Conservation (phyloP, 1,140 invertebrate genomes). For the Drosophila insularis region DNA sequence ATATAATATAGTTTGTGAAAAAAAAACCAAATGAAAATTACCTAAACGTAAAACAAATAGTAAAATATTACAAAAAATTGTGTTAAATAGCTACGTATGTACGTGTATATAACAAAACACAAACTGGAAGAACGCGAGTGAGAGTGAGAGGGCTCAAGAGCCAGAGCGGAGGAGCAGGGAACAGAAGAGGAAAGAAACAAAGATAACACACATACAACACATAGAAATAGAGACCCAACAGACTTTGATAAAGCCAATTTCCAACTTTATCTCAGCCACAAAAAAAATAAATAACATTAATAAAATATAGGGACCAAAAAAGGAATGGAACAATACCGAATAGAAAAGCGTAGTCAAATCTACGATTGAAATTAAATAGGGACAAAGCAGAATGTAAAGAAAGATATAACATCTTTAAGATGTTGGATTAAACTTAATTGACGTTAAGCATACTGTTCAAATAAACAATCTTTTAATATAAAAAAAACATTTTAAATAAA, state of each 20-base stretch:
- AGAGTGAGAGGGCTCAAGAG: not conserved
- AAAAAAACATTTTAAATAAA: too few species aligned
- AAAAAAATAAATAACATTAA: slow-evolving; percentile 14
- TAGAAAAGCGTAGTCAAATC: not conserved
- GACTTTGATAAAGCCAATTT: slow-evolving; percentile 41
- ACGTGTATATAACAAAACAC: slow-evolving; percentile 1
- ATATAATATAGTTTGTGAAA: slow-evolving; percentile 32
- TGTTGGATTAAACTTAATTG: too few species aligned
- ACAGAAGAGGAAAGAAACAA: slow-evolving; percentile 17
- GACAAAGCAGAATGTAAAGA: not conserved
- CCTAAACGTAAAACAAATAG: slow-evolving; percentile 16
- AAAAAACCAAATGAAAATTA: not conserved
- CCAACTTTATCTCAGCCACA: slow-evolving; percentile 39
- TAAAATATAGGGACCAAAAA: slow-evolving; percentile 5
- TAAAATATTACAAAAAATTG: not conserved
- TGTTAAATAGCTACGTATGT: slow-evolving; percentile 3
- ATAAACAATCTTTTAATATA: not conserved
- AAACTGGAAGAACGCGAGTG: not conserved
- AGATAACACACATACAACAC: slow-evolving; percentile 38
- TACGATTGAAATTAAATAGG: not conserved
- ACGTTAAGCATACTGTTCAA: too few species aligned
- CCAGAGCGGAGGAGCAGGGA: not conserved
- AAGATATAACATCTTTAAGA: not conserved
- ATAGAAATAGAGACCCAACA: not conserved
- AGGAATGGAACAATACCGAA: not conserved